Evolutionary conservation across 92 coral and sea anemone genomes (phyloP).

Genomic region (Siderastrea radians): DNA sequence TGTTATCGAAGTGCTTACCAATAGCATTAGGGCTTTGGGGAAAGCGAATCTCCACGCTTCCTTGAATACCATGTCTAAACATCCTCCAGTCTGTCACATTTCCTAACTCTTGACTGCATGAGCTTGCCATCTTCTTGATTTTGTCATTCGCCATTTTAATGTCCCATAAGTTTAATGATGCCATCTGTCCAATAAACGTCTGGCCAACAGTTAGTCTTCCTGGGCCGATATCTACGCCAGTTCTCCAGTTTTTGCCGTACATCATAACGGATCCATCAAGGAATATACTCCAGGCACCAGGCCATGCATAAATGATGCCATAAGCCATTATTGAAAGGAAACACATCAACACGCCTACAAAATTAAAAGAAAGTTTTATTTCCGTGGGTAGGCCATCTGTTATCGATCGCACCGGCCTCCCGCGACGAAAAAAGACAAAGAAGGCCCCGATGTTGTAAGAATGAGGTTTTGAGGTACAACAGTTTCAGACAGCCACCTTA

Average conservation of each 20-base stretch:
- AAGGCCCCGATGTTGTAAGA: too few relatives aligned
- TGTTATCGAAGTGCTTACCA: background rate
- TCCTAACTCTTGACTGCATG: constrained; percentile 16
- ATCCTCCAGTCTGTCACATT: constrained; percentile 22
- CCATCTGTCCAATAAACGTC: constrained; percentile 7
- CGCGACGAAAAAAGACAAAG: too few relatives aligned
- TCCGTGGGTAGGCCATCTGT: too few relatives aligned
- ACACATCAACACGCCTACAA: background rate
- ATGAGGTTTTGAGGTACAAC: too few relatives aligned
- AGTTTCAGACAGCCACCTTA: too few relatives aligned
- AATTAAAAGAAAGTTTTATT: too few relatives aligned
- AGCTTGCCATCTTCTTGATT: constrained; percentile 1
- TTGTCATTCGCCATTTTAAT: background rate
- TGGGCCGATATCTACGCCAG: background rate
- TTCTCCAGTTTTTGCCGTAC: background rate
- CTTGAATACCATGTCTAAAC: constrained; percentile 13
- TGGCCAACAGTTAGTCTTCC: constrained; percentile 25
- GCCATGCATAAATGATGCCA: constrained; percentile 34
- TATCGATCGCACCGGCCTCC: too few relatives aligned
- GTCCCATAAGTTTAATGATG: constrained; percentile 22
- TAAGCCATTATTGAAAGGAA: background rate
- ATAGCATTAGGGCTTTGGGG: background rate
- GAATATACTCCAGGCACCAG: constrained; percentile 35
- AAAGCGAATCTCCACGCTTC: background rate
- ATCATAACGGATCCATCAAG: constrained; percentile 14